Percentiles rank a stretch among this genome's conserved stretches.
Evolutionary conservation across 2,797 vertebrate genomes (phyloP).

Genomic region (Urosaurus nigricauda): DNA sequence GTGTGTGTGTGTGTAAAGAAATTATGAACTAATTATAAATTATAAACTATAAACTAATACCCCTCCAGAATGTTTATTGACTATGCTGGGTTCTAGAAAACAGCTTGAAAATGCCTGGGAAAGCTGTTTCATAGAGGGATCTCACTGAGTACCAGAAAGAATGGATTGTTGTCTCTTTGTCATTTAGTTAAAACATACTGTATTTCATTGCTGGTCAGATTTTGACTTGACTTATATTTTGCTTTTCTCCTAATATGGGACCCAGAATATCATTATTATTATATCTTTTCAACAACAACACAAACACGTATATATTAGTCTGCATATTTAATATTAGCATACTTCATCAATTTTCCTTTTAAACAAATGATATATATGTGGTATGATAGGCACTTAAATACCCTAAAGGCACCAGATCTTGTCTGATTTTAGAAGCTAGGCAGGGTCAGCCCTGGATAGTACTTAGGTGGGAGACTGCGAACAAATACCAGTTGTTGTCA

Average conservation of each 20-base stretch:
- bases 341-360: neutral
- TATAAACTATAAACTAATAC: neutral
- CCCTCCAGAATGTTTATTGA: no score
- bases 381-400: no score
- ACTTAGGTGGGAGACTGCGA: no score
- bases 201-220: neutral
- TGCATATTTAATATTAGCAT: neutral
- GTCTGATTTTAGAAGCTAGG: no score
- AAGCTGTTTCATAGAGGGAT: neutral
- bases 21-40: neutral
- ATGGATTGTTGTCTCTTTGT: neutral
- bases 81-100: neutral
- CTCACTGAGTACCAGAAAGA: no score
- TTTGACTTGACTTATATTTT: neutral
- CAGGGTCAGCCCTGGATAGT: no score
- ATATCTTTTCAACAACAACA: no score
- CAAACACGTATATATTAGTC: neutral
- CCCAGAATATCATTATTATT: no score
- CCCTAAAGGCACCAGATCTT: no score
- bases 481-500: no score
- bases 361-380: neutral
- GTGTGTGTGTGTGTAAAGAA: neutral
- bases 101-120: neutral
- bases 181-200: neutral
- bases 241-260: no score